These are phyloP conservation scores for Platynereis dumerilii DNA, from an alignment of 2,888 invertebrate species.

Conservation along the genomic window DNA sequence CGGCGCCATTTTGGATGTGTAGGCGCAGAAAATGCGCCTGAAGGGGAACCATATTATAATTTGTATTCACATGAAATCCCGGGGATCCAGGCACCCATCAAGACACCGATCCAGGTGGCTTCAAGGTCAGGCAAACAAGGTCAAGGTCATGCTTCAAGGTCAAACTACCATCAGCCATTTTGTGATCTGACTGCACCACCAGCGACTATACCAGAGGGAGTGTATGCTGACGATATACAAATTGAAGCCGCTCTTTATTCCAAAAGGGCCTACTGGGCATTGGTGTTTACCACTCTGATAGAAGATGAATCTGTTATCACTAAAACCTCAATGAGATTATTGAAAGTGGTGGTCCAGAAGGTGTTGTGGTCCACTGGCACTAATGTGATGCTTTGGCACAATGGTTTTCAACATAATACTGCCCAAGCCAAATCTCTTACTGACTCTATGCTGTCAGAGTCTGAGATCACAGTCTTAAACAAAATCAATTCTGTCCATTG, in stretches of 20 bases:
- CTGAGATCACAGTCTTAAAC: too few species aligned
- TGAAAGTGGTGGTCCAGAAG: not conserved
- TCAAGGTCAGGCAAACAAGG: too few species aligned
- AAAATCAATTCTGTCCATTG: too few species aligned
- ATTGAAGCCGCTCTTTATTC: slow-evolving; percentile 16
- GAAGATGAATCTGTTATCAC: not conserved
- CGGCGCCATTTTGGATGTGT: too few species aligned
- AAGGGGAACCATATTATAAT: too few species aligned
- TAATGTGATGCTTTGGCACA: not conserved
- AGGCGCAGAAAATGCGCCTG: too few species aligned
- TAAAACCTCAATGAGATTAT: not conserved
- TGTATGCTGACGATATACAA: not conserved
- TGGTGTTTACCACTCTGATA: slow-evolving; percentile 2
- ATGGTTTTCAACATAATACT: not conserved
- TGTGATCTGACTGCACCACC: slow-evolving; percentile 26
- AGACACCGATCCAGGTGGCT: too few species aligned
- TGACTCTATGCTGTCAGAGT: too few species aligned
- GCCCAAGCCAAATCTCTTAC: too few species aligned
- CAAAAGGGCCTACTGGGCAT: slow-evolving; percentile 27
- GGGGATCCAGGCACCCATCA: too few species aligned
- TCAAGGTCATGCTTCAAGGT: too few species aligned
- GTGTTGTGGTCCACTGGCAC: not conserved
- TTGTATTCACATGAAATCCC: too few species aligned
- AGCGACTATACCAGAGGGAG: slow-evolving; percentile 15
- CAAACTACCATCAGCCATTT: not conserved